Conservation (phyloP, 2,888 invertebrate species). For the Orthosia incerta region DNA sequence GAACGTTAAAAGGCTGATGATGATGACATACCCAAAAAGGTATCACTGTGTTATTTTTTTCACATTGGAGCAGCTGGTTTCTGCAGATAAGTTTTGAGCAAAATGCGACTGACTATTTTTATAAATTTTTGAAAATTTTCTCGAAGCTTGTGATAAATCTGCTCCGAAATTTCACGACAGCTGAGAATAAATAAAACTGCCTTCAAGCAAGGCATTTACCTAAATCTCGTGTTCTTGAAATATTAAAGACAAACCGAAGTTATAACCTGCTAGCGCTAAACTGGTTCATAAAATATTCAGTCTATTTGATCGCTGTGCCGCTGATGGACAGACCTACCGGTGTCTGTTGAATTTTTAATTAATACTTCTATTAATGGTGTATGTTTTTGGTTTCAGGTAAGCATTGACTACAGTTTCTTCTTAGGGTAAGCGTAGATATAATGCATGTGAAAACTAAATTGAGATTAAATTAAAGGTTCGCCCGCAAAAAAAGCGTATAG, state of each 20-base stretch:
- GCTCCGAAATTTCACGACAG: not conserved
- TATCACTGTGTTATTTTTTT: too few relatives aligned
- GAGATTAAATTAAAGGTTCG: not conserved
- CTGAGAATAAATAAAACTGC: not conserved
- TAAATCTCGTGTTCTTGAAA: slow-evolving; percentile 1
- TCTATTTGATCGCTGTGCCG: not conserved
- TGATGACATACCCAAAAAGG: too few relatives aligned
- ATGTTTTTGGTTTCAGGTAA: slow-evolving; percentile 46
- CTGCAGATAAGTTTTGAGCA: too few relatives aligned
- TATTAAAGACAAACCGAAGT: not conserved
- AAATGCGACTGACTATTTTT: not conserved
- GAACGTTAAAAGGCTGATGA: too few relatives aligned
- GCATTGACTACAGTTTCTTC: not conserved
- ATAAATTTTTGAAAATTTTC: not conserved
- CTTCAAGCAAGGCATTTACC: not conserved
- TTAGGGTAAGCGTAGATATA: slow-evolving; percentile 23
- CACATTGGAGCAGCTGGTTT: too few relatives aligned
- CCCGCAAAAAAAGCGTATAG: too few relatives aligned
- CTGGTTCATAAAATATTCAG: slow-evolving; percentile 8
- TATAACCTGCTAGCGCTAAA: not conserved
- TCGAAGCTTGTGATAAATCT: not conserved
- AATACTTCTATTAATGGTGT: not conserved
- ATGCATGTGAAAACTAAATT: not conserved
- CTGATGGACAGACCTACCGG: not conserved
- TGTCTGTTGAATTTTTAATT: not conserved